phyloP scores from a whole-genome alignment of 2,113 vertebrate genomes.

The Mesitornis unicolor region DNA sequence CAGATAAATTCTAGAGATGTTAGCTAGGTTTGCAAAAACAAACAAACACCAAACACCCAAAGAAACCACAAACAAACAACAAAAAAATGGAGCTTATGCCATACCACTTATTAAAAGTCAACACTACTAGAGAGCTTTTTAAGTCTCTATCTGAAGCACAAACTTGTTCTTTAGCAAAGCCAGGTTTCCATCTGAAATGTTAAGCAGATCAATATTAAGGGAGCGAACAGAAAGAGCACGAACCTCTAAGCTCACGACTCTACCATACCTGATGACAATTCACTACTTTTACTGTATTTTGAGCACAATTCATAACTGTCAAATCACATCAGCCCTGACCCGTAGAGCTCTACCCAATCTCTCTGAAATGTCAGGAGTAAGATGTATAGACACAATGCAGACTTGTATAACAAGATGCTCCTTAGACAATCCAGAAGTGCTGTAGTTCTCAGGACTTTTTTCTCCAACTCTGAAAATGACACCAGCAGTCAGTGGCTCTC shows the following conservation, averaged over 20 bases:
- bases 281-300: not conserved
- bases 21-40: not conserved
- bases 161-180: not conserved
- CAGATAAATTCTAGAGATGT: not conserved
- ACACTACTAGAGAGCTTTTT: not conserved
- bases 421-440: not conserved
- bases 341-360: not conserved
- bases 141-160: not conserved
- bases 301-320: not conserved
- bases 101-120: not conserved
- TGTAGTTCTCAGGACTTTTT: not conserved
- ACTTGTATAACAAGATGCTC: not conserved
- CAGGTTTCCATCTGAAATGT: slow-evolving; percentile 1
- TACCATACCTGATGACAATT: not conserved
- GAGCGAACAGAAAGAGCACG: not conserved
- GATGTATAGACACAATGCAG: not conserved
- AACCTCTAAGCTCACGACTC: not conserved
- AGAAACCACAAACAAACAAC: not conserved
- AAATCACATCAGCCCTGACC: not conserved
- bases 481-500: not conserved
- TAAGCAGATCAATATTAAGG: not conserved
- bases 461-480: not conserved
- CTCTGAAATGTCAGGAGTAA: not conserved
- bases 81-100: not conserved
- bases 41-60: not conserved